These are phyloP conservation scores for Nephrotoma flavescens DNA, from an alignment of 2,888 invertebrate genomes.

Conservation along the genomic window DNA sequence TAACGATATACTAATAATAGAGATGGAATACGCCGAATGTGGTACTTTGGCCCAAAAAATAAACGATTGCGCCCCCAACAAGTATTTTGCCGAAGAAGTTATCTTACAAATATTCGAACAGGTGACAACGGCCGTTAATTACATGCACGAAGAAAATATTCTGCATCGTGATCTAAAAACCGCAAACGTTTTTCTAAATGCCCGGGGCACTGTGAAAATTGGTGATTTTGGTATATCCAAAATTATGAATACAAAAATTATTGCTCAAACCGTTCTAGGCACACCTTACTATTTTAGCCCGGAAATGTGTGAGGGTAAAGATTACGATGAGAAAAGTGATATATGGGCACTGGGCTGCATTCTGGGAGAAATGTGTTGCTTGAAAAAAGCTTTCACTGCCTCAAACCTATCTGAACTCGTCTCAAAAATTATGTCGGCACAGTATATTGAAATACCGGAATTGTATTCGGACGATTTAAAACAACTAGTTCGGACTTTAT, in stretches of 20 bases:
- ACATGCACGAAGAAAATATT: conserved; percentile 55
- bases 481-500: conserved; percentile 42
- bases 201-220: conserved; percentile 48
- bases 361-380: conserved; percentile 56
- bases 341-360: conserved; percentile 68
- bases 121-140: conserved; percentile 50
- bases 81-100: conserved; percentile 42
- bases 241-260: conserved; percentile 48
- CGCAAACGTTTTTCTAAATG: conserved; percentile 56
- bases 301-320: conserved; percentile 62
- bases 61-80: conserved; percentile 31
- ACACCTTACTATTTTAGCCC: conserved; percentile 61
- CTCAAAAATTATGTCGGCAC: conserved; percentile 57
- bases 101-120: conserved; percentile 49
- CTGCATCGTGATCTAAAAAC: conserved; percentile 57
- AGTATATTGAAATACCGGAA: conserved; percentile 48
- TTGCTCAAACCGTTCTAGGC: conserved; percentile 54
- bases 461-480: conserved; percentile 48
- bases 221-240: conserved; percentile 67
- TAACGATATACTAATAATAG: conserved; percentile 53
- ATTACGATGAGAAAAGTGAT: conserved; percentile 62
- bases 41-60: conserved; percentile 54
- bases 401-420: conserved; percentile 56
- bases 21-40: conserved; percentile 68
- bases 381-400: conserved; percentile 58